Evolutionary conservation across 2,888 invertebrate species (phyloP), one percentile per base, ranked within the genome.

Genomic region (Meiosimyza decipiens): DNA sequence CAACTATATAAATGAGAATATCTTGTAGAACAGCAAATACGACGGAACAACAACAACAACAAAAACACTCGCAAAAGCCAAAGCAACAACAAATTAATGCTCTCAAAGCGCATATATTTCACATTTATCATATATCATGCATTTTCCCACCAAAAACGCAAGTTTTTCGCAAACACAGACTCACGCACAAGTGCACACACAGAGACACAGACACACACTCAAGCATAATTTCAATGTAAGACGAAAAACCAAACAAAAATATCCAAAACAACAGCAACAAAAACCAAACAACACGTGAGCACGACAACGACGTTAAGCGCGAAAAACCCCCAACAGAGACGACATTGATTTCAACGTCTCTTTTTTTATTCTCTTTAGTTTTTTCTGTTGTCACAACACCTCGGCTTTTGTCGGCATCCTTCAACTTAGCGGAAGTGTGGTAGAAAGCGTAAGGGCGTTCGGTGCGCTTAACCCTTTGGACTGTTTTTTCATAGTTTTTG

Each of bases 51-150:
- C 18, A 54, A 50, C 52, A 40, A 40, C 12, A 63, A 54, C 54
- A 64, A 18, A 40, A 71, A 55, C 52, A 70, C 60, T 62, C 63
- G 63, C 57, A 55, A 71, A 52, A 71, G 54, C 69, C 11, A 51
- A 15, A 16, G 49, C 47, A 63, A 40, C 12, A 63, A 9, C 47
- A 47, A 40, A 40, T 40, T 40, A 40, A 22, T 57, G 13, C 28
- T 28, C 57, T 28, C 57, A 57, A 57, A 57, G 28, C 22, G 28
- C 57, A 22, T 28, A 57, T 28, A 57, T 28, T 52, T 66, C 54
- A 16, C 54, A 40, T 67, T 57, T 66, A 40, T 66, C 66, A 54
- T 54, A 66, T 66, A 55, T 66, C 54, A 66, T 54, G 66, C 52
- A 33, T 6, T 16, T 66, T 4, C 40, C 40, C 51, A 54, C 15